Percentiles rank a stretch among this genome's conserved stretches.
Conservation (phyloP, 2,113 vertebrate species). For the Prionailurus bengalensis region DNA sequence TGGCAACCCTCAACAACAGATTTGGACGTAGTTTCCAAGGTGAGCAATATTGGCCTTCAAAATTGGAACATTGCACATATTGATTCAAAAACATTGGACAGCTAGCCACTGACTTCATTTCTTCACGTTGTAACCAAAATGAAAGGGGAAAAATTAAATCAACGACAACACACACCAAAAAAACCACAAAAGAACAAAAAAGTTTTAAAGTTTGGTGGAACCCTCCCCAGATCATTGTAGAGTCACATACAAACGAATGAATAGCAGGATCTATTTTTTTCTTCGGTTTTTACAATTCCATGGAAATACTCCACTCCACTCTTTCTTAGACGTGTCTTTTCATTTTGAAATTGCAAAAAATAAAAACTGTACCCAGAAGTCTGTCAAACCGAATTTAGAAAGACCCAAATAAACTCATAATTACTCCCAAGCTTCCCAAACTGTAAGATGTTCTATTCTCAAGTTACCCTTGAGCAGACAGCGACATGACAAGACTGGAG, state of each 20-base stretch:
- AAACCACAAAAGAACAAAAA: conserved; percentile 83
- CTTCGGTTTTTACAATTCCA: conserved; percentile 75
- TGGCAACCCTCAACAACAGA: conserved; percentile 75
- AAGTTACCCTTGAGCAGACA: conserved; percentile 83
- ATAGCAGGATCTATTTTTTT: conserved; percentile 98
- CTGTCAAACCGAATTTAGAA: conserved; percentile 77
- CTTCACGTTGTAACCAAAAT: conserved; percentile 64
- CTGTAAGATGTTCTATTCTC: conserved; percentile 77
- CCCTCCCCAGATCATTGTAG: conserved; percentile 85
- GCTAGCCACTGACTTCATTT: conserved; percentile 56
- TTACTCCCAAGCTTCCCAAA: conserved; percentile 80
- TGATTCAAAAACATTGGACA: conserved; percentile 61
- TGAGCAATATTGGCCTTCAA: conserved; percentile 77
- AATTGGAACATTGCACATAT: conserved; percentile 72
- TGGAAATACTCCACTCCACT: conserved; percentile 86
- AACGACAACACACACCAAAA: conserved; percentile 63
- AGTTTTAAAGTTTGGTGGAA: conserved; percentile 81
- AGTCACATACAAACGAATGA: conserved; percentile 90
- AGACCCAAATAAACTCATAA: conserved; percentile 75
- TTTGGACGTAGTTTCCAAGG: conserved; percentile 80
- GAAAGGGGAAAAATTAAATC: conserved; percentile 56
- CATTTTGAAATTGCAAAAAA: conserved; percentile 77
- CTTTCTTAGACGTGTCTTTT: conserved; percentile 87
- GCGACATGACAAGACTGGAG: conserved; percentile 83
- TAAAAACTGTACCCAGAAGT: conserved; percentile 64